These are phyloP conservation scores for Smittia sp. DNA, from an alignment of 2,888 invertebrate genomes.

Conservation along the genomic window DNA sequence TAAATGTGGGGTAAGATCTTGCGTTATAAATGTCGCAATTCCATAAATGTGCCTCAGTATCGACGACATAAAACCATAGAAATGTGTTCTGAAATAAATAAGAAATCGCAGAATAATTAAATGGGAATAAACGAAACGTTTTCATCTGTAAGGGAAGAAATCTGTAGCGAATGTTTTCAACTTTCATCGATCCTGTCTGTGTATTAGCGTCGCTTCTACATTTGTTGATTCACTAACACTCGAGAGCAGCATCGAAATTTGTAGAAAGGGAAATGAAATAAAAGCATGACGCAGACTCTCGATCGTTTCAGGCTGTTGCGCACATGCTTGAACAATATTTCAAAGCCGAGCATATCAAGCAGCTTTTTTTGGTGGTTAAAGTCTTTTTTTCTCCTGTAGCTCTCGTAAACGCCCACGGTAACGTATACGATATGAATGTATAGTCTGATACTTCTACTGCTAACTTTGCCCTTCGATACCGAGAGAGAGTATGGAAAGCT, in stretches of 20 bases:
- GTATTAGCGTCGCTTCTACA: neutral
- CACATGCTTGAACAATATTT: conserved; percentile 27
- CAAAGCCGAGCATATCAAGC: conserved; percentile 7
- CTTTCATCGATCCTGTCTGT: neutral
- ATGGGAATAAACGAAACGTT: neutral
- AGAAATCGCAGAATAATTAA: conserved; percentile 8
- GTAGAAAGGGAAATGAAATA: conserved; percentile 16
- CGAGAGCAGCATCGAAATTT: neutral
- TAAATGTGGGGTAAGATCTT: too few species aligned
- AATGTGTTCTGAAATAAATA: neutral
- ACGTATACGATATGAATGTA: conserved; percentile 33
- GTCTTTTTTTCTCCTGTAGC: conserved; percentile 14
- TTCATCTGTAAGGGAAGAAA: neutral
- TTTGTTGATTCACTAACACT: conserved; percentile 23
- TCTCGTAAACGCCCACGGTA: conserved; percentile 41
- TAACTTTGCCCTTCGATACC: conserved; percentile 14
- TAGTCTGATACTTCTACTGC: neutral
- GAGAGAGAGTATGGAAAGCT: neutral
- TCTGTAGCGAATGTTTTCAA: neutral
- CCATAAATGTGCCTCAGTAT: neutral
- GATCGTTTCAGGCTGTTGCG: conserved; percentile 39
- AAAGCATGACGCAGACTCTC: conserved; percentile 41
- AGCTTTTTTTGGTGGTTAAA: conserved; percentile 27
- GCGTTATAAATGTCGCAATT: too few species aligned
- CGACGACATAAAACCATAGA: neutral